Evolutionary conservation across 2,888 invertebrate genomes (phyloP).

Genomic region (Amiota mariae): DNA sequence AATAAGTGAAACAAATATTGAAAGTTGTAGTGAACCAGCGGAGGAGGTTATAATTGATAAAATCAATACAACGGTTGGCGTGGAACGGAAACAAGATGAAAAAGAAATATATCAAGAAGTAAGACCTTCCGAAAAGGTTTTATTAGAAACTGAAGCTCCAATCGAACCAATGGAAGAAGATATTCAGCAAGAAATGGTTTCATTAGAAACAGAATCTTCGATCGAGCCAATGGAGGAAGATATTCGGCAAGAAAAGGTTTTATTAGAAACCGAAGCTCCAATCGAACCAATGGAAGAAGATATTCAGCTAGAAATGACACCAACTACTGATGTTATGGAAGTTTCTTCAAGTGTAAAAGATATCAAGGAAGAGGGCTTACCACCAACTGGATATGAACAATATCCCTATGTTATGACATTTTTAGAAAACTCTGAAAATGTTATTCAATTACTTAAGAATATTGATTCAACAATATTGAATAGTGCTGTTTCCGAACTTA

Average conservation of each 20-base stretch:
- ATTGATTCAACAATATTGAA: constrained; percentile 24
- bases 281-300: neutral
- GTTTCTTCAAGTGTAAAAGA: too few species aligned
- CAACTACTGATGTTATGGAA: too few species aligned
- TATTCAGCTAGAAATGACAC: constrained; percentile 8
- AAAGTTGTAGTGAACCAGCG: neutral
- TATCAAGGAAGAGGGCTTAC: too few species aligned
- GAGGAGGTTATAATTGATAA: constrained; percentile 10
- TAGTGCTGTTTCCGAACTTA: constrained; percentile 39
- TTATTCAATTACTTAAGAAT: constrained; percentile 33
- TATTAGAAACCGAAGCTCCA: constrained; percentile 2
- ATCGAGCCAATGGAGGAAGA: neutral
- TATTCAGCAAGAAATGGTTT: constrained; percentile 10
- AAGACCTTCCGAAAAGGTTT: neutral
- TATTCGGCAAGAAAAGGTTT: constrained; percentile 4
- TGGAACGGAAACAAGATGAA: constrained; percentile 9
- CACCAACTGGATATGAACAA: constrained; percentile 18
- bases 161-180: neutral
- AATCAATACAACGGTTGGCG: neutral
- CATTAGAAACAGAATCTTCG: neutral
- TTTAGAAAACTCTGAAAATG: constrained; percentile 26
- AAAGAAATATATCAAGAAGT: constrained; percentile 18
- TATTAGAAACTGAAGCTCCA: neutral
- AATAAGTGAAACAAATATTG: neutral
- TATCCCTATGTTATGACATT: constrained; percentile 24